Conservation (phyloP, 2,888 invertebrate genomes). For the Erynnis tages region DNA sequence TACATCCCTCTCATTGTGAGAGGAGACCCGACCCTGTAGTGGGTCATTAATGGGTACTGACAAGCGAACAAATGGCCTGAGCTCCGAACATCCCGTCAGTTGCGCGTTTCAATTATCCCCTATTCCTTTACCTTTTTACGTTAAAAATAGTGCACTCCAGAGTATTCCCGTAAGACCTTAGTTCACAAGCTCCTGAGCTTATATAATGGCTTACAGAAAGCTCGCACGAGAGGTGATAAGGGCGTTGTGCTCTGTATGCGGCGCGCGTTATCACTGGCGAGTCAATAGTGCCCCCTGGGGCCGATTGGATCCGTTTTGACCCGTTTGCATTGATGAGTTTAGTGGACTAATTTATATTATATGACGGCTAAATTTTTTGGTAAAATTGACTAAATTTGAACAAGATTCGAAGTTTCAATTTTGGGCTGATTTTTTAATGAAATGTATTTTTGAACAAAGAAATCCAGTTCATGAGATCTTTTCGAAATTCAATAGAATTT, state of each 20-base stretch:
- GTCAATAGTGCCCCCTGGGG: conserved; percentile 9
- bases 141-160: neutral
- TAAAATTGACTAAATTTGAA: too few species aligned
- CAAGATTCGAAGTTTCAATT: too few species aligned
- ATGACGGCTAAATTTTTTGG: too few species aligned
- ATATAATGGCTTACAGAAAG: conserved; percentile 5
- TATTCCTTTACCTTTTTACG: neutral
- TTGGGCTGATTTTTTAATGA: too few species aligned
- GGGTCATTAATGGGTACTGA: too few species aligned
- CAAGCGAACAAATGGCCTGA: too few species aligned
- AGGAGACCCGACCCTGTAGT: too few species aligned
- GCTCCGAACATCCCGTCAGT: neutral
- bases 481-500: too few species aligned
- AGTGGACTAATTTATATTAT: too few species aligned
- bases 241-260: conserved; percentile 1
- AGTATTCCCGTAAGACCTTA: neutral
- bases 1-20: too few species aligned
- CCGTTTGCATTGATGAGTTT: neutral
- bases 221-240: conserved; percentile 3
- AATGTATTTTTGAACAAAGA: too few species aligned
- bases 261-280: conserved; percentile 3
- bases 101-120: neutral
- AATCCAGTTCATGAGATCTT: too few species aligned
- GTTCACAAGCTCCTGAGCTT: neutral
- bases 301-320: neutral